phyloP scores from a whole-genome alignment of 2,113 vertebrate species.

The Charadrius vociferus region DNA sequence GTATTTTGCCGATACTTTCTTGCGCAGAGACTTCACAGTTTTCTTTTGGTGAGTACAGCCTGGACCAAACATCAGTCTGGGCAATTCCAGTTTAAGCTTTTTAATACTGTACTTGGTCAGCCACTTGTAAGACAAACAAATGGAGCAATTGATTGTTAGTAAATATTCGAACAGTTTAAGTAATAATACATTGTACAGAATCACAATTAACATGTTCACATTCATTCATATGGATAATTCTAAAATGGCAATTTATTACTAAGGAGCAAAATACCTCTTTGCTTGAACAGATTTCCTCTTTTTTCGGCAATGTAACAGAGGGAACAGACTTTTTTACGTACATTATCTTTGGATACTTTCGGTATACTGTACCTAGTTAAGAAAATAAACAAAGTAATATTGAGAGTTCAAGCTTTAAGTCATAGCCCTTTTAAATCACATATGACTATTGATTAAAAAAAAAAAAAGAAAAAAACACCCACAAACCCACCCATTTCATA shows the following conservation, averaged over 20 bases:
- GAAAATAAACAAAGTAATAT: not conserved
- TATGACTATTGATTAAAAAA: not conserved
- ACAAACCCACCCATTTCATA: not conserved
- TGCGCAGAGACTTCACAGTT: conserved; percentile 46
- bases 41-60: conserved; percentile 72
- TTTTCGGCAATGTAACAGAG: conserved; percentile 67
- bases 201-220: not conserved
- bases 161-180: not conserved
- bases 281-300: conserved; percentile 80
- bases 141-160: not conserved
- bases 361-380: conserved; percentile 73
- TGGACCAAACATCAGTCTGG: conserved; percentile 74
- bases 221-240: not conserved
- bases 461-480: not conserved
- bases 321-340: conserved; percentile 15
- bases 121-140: conserved; percentile 77
- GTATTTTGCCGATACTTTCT: conserved; percentile 70
- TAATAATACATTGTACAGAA: not conserved
- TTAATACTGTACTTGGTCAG: conserved; percentile 77
- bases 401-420: not conserved
- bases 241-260: not conserved
- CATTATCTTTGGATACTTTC: conserved; percentile 64
- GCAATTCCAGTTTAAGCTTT: conserved; percentile 80
- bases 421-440: not conserved
- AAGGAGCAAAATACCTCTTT: conserved; percentile 71